These are phyloP conservation scores for Progne subis DNA, from an alignment of 2,113 vertebrate species.

Conservation along the genomic window DNA sequence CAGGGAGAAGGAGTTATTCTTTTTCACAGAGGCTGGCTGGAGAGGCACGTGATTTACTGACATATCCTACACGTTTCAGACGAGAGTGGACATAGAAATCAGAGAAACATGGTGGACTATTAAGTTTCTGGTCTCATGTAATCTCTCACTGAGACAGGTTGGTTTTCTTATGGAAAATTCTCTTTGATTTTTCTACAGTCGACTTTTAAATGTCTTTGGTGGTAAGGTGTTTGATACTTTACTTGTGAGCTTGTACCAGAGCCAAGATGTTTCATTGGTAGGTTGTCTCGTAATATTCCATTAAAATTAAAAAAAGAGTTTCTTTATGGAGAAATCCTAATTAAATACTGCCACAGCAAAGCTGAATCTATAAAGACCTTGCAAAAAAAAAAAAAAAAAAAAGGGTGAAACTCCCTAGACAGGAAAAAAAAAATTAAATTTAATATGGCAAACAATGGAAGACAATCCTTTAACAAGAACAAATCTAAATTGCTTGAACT, in stretches of 20 bases:
- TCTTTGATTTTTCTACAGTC: neutral
- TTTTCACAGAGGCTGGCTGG: neutral
- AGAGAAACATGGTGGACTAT: neutral
- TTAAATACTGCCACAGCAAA: neutral
- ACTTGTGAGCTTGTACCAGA: neutral
- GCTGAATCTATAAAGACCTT: neutral
- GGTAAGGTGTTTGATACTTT: neutral
- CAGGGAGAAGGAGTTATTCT: slow-evolving; percentile 16
- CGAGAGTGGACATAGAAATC: neutral
- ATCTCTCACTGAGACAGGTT: neutral
- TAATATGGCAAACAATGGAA: slow-evolving; percentile 4
- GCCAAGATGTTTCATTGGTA: neutral
- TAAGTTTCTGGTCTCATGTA: neutral
- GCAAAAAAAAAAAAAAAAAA: neutral
- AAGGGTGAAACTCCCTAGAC: neutral
- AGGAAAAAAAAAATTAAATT: neutral
- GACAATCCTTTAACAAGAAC: neutral
- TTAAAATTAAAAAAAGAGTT: neutral
- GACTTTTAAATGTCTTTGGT: neutral
- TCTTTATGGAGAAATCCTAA: neutral
- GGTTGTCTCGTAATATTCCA: neutral
- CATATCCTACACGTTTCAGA: neutral
- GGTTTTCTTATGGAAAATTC: neutral
- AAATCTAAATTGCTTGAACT: slow-evolving; percentile 21
- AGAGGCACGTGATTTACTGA: neutral